Evolutionary conservation across 2,888 invertebrate species (phyloP).

Genomic region (Hemithea aestivaria): DNA sequence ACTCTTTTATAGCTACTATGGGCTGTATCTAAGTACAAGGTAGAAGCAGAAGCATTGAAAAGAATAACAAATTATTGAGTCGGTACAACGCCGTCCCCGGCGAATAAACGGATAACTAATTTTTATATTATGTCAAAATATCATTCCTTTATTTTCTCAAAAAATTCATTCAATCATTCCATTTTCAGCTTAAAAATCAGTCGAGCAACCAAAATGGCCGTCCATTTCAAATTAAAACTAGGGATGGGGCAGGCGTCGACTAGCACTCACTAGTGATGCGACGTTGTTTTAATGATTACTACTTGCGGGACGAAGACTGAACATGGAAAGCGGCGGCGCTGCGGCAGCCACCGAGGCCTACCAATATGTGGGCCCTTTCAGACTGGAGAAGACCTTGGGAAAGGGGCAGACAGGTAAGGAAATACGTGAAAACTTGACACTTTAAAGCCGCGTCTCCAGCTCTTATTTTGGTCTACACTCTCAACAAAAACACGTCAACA

Average conservation of each 20-base stretch:
- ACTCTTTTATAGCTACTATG: no score
- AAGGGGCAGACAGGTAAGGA: constrained; percentile 98
- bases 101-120: no score
- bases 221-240: constrained; percentile 24
- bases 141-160: no score
- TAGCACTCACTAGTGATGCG: constrained; percentile 21
- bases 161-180: no score
- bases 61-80: no score
- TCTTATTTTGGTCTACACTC: no score
- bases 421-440: neutral
- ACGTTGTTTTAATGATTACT: constrained; percentile 34
- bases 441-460: no score
- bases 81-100: no score
- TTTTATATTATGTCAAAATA: no score
- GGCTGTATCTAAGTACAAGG: no score
- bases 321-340: constrained; percentile 61
- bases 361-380: constrained; percentile 98
- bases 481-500: no score
- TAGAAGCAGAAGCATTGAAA: no score
- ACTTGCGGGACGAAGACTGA: constrained; percentile 38
- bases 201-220: constrained; percentile 21
- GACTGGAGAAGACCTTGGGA: constrained; percentile 98
- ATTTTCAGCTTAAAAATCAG: neutral
- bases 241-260: constrained; percentile 14
- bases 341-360: constrained; percentile 79